A percentile compares a stretch with the other conserved stretches of the same genome.
Conservation (phyloP, 2,888 invertebrate species). For the Epistrophe eligans region DNA sequence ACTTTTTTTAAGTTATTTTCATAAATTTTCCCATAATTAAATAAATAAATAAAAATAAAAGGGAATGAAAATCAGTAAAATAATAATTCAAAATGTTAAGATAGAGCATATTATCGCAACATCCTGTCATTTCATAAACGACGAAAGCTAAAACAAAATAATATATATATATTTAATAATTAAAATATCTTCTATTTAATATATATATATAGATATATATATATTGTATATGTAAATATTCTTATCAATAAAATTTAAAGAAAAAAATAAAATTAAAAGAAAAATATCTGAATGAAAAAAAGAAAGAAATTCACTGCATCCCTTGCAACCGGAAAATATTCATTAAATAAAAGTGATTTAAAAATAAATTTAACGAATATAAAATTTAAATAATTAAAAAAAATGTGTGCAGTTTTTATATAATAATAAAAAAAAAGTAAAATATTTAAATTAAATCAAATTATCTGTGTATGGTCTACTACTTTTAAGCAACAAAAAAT, state of each 20-base stretch:
- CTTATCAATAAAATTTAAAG: constrained; percentile 25
- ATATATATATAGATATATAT: constrained; percentile 9
- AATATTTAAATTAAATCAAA: constrained; percentile 45
- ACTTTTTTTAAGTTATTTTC: constrained; percentile 65
- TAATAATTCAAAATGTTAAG: constrained; percentile 49
- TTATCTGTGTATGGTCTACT: constrained; percentile 62
- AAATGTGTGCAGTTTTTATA: constrained; percentile 68
- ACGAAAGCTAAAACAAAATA: constrained; percentile 23
- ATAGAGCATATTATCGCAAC: constrained; percentile 51
- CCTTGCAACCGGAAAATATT: constrained; percentile 54
- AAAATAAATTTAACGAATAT: constrained; percentile 38
- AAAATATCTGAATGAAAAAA: constrained; percentile 71
- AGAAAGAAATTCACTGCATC: constrained; percentile 69
- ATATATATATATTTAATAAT: constrained; percentile 1
- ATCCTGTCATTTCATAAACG: constrained; percentile 44
- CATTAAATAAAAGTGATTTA: constrained; percentile 67
- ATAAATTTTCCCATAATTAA: constrained; percentile 36
- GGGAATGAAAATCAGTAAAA: constrained; percentile 49
- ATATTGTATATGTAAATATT: constrained; percentile 37
- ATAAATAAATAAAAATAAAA: constrained; percentile 24
- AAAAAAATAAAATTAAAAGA: constrained; percentile 1
- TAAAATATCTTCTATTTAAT: constrained; percentile 16
- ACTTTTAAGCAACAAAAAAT: constrained; percentile 49
- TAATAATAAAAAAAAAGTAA: constrained; percentile 29
- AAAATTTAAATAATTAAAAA: constrained; percentile 40